Conservation (phyloP, 1,140 invertebrate species). For the Drosophila ogumai region DNA sequence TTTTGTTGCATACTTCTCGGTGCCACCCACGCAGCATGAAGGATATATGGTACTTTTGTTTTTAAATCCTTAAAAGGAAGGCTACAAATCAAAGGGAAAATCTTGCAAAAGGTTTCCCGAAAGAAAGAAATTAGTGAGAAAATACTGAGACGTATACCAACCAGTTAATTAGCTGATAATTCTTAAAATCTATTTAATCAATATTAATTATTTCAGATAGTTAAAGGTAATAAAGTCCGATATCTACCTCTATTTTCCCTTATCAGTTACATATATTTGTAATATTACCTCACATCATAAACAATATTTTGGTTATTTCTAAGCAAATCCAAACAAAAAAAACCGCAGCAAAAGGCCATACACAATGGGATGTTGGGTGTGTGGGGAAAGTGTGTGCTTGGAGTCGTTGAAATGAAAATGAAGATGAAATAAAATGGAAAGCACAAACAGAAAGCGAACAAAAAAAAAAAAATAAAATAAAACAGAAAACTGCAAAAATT, state of each 20-base stretch:
- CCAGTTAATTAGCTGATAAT: too few relatives aligned
- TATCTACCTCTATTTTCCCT: neutral
- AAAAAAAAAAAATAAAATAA: conserved; percentile 20
- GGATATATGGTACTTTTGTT: conserved; percentile 12
- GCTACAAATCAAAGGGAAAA: neutral
- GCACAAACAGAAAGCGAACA: conserved; percentile 25
- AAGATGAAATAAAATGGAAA: conserved; percentile 73
- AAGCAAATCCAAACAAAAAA: conserved; percentile 16
- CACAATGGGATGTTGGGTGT: conserved; percentile 2
- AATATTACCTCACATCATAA: neutral
- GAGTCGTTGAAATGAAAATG: conserved; percentile 58
- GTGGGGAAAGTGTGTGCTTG: neutral
- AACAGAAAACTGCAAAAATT: conserved; percentile 36
- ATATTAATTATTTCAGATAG: neutral
- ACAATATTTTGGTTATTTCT: neutral
- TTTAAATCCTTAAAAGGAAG: neutral
- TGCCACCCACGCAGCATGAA: neutral
- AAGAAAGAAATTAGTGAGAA: too few relatives aligned
- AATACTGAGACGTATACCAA: too few relatives aligned
- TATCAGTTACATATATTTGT: neutral
- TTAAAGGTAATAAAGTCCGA: too few relatives aligned
- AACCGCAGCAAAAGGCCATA: conserved; percentile 15
- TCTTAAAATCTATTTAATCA: too few relatives aligned
- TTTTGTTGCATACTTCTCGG: conserved; percentile 45
- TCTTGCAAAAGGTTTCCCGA: neutral